A percentile compares a stretch with the other conserved stretches of the same genome.
Conservation (phyloP, 2,888 invertebrate genomes). For the Limnephilus rhombicus region DNA sequence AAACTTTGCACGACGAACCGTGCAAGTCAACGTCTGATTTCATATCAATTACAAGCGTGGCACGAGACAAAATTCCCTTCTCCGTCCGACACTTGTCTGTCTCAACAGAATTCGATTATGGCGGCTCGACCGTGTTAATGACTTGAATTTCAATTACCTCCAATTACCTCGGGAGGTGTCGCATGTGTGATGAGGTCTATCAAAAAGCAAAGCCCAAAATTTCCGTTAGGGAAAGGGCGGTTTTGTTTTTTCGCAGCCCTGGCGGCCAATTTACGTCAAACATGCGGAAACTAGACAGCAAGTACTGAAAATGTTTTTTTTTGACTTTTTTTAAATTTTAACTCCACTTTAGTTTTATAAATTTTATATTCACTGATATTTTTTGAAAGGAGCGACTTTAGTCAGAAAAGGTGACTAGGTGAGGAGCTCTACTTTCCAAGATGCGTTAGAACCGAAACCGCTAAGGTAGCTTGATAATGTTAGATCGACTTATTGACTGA, state of each 20-base stretch:
- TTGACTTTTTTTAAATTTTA: not conserved
- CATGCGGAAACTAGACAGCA: no score
- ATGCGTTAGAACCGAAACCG: no score
- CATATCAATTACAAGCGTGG: not conserved
- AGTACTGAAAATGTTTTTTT: no score
- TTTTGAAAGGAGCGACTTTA: not conserved
- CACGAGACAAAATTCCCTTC: not conserved
- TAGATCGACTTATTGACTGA: no score
- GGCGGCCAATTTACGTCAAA: no score
- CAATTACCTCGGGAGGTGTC: slow-evolving; percentile 38
- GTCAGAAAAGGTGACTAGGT: no score
- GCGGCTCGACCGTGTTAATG: slow-evolving; percentile 79
- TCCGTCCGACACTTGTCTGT: slow-evolving; percentile 42
- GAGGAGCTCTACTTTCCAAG: no score
- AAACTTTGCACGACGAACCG: not conserved
- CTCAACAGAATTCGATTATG: slow-evolving; percentile 76
- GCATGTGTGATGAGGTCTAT: not conserved
- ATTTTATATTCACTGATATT: not conserved
- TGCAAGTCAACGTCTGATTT: not conserved
- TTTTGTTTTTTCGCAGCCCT: not conserved
- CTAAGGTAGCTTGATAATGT: no score
- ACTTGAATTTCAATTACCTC: slow-evolving; percentile 83
- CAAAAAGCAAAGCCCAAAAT: not conserved
- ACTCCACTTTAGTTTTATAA: not conserved
- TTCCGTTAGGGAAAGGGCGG: not conserved